Base-by-base conservation (phyloP, 2,888 invertebrate species). In the Apamea sordens region DNA sequence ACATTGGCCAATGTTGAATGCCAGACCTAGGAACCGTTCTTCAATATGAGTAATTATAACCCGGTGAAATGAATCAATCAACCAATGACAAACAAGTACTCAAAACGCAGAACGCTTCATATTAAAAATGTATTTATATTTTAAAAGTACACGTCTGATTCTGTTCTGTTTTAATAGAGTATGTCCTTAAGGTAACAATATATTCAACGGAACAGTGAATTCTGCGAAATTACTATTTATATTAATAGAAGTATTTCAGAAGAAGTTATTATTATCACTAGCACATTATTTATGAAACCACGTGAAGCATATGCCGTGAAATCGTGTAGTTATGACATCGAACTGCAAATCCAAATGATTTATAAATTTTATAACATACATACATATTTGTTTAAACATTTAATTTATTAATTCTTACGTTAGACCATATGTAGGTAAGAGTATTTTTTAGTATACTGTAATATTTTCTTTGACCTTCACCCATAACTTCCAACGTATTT, bases 401-500 rank as follows among this genome's bases (percentile, higher is more conserved):
- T 28, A 36, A 24, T 68, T 59, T 32, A 41, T 41, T 68, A 32
- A n/a, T 36, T 56, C 53, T 59, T 77, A 70, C n/a, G 2, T 64
- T 44, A 73, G 24, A 71, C 18, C 68, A 61, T 85, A 79, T 84
- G 84, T 82, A 32, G 32, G 85, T 64, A 65, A 64, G 32, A 59
- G 41, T 50, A 59, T 47, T 72, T 84, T 59, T 61, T 5, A 21
- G 10, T 44, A 50, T 32, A 53, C 21, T 15, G 21, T 32, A 11
- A 36, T 53, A 67, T 24, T 78, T 53, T 24, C 13, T 65, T 69
- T 50, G 6, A 69, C 41, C 15, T n/a, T 61, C 28, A 15, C 6
- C 18, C 32, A 59, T 18, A 32, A 36, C n/a, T 69, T 69, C 10
- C 10, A 24, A 36, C 24, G 24, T 4, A 36, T 63, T 64, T 65